Evolutionary conservation across 2,888 invertebrate genomes (phyloP), one percentile per base, ranked within the genome.

Genomic region (Lycophotia porphyrea): DNA sequence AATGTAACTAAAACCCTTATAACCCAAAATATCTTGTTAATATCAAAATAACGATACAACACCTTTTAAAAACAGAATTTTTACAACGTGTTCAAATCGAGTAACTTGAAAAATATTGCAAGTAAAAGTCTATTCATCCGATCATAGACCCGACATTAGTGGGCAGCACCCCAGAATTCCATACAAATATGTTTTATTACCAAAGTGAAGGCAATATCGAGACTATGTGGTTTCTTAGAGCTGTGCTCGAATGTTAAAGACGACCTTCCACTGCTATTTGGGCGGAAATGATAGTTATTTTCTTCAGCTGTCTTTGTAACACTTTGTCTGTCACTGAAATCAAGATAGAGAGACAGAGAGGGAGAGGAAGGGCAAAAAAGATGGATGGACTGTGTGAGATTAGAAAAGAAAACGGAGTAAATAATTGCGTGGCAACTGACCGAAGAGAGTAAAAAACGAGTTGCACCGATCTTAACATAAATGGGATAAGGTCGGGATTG

Each of bases 171-270:
- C 63, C 61, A 71, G 71, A 73, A 84, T 84, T 84, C 82, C 66
- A 71, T 85, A 84, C 71, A 67, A 81, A 78, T 82, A 71, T 82
- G 80, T 82, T 85, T 85, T 82, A 87, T 85, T 82, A 65, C 68
- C 36, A 52, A 77, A 73, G 69, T 82, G 76, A 63, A 72, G 74
- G 79, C 71, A 85, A 85, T 87, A 84, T 77, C 75, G 78, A 55
- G 71, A 67, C 78, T 71, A 66, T 84, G 72, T 72, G 60, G 78
- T 70, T 71, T 71, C 83, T 74, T 71, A 67, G 81, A 84, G 74
- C 60, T 73, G 36, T 74, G 63, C 68, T 42, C n/a, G 74, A 81
- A 64, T 76, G 60, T 71, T 83, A 75, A 42, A 21, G 65, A 0
- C 13, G 42, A 13, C 7, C 15, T 21, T 44, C 65, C 65, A 63